A percentile compares a stretch with the other conserved stretches of the same genome.
Evolutionary conservation across 2,797 vertebrate species (phyloP).

Genomic region (Gallirallus australis): DNA sequence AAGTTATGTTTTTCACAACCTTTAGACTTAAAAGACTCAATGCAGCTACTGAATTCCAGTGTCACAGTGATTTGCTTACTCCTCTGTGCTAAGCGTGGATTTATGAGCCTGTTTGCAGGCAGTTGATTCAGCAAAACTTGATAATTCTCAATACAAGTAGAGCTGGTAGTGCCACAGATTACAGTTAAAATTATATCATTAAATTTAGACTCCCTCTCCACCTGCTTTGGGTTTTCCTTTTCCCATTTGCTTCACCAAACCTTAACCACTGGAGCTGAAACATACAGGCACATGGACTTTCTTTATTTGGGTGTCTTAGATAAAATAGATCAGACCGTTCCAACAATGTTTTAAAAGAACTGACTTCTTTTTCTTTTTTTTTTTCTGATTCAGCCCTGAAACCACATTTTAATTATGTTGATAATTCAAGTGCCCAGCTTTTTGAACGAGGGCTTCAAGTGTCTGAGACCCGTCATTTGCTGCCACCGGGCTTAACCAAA

Average conservation of each 20-base stretch:
- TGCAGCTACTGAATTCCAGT: not conserved
- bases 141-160: not conserved
- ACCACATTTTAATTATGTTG: rapidly evolving
- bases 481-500: not conserved
- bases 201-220: not conserved
- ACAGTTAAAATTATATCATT: not conserved
- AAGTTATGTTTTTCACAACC: not conserved
- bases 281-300: not conserved
- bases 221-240: not conserved
- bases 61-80: not conserved
- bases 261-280: not conserved
- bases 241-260: not conserved
- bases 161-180: not conserved
- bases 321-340: not conserved
- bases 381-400: not conserved
- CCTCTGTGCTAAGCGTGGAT: not conserved
- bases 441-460: not conserved
- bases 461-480: not conserved
- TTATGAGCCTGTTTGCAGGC: not conserved
- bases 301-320: not conserved
- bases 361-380: not conserved
- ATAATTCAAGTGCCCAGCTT: not conserved
- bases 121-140: not conserved
- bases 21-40: not conserved
- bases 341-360: not conserved